Base-by-base conservation (phyloP, 2,113 vertebrate genomes). In the Stigmatopora nigra region DNA sequence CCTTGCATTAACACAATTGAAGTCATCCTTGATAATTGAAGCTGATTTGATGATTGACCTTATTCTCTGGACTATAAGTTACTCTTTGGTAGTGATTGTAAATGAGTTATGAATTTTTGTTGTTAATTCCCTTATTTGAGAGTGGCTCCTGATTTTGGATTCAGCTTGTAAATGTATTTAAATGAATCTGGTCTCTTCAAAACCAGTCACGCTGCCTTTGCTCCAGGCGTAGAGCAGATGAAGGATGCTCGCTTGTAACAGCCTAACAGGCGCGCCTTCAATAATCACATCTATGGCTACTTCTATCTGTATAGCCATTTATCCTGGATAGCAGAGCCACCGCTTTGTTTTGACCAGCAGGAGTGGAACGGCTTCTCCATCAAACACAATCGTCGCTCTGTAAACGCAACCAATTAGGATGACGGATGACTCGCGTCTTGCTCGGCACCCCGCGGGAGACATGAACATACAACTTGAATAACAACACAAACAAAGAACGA, bases 351-450 rank as follows among this genome's bases (percentile, higher is more conserved):
- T 80, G 82, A 85, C 83, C 85, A 79, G 71, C 76, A 77, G 76
- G 77, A 82, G 76, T 66, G 58, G 61, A 65, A 84, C 78, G 80
- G 75, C 79, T 68, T 76, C 76, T 84, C 72, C 78, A 75, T 84
- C 83, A 84, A 79, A 72, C 62, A 68, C 70, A 77, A 68, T 73
- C 72, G 82, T 81, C 78, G 79, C 83, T 85, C 70, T 84, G 76
- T 87, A 86, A 91, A 88, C 82, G 76, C 71, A 69, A 71, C 80
- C 84, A 90, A 89, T 90, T 89, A 89, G 82, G 83, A 83, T 88
- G 88, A 89, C 65, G 72, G 83, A 90, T 87, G 79, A 79, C 76
- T 84, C 58, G 64, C 9, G 64, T 77, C 75, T 80, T 52, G 56
- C 74, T 8, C 71, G 31, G 67, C 52, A 13, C 88, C 88, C 85